These are phyloP conservation scores for Phymanthus crucifer DNA, from an alignment of 92 coral and sea anemone genomes.

Conservation along the genomic window DNA sequence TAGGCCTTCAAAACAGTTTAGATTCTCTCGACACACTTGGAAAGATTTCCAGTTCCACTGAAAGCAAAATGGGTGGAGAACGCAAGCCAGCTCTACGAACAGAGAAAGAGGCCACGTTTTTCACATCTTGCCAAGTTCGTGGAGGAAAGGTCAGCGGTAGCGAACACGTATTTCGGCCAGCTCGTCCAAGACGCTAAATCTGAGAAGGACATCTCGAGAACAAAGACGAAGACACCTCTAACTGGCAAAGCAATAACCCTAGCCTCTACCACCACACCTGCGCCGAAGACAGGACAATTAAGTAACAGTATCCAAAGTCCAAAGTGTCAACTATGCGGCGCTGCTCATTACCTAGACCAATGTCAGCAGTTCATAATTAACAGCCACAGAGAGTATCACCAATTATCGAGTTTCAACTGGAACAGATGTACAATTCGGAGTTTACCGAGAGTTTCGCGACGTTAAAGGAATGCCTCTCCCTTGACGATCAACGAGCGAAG, in stretches of 20 bases:
- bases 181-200: slow-evolving; percentile 13
- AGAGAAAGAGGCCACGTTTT: slow-evolving; percentile 27
- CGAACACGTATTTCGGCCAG: slow-evolving; percentile 28
- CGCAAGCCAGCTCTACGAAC: slow-evolving; percentile 31
- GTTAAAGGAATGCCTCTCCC: slow-evolving; percentile 46
- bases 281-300: background rate
- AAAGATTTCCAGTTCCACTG: slow-evolving; percentile 43
- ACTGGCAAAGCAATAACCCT: background rate
- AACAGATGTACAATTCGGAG: slow-evolving; percentile 51
- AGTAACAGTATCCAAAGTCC: slow-evolving; percentile 4
- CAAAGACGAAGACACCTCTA: slow-evolving; percentile 2
- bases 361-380: slow-evolving; percentile 19
- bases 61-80: slow-evolving; percentile 56
- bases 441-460: slow-evolving; percentile 46
- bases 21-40: slow-evolving; percentile 44
- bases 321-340: slow-evolving; percentile 23
- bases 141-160: slow-evolving; percentile 9
- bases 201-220: slow-evolving; percentile 6
- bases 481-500: slow-evolving; percentile 45
- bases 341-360: slow-evolving; percentile 33
- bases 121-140: slow-evolving; percentile 22
- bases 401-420: slow-evolving; percentile 38
- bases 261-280: background rate
- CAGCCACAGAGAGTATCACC: slow-evolving; percentile 29
- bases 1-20: slow-evolving; percentile 33